Evolutionary conservation across 2,113 vertebrate species (phyloP).

Genomic region (Tapirus terrestris): DNA sequence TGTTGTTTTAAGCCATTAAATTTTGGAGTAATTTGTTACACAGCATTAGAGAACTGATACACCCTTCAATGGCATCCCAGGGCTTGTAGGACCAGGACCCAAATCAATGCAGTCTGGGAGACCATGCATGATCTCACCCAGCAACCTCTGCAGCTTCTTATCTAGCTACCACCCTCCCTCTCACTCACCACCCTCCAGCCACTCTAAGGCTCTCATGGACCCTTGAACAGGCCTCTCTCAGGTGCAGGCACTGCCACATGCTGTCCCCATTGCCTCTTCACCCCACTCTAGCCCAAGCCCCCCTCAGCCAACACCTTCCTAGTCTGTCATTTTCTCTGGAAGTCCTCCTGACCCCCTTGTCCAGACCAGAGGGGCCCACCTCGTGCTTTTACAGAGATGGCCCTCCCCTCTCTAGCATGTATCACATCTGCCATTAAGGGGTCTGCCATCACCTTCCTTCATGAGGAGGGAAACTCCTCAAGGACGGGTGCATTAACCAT

Average conservation of each 20-base stretch:
- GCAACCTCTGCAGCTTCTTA: background rate
- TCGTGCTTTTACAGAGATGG: background rate
- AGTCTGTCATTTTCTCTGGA: background rate
- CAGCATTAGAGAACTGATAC: background rate
- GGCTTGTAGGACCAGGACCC: background rate
- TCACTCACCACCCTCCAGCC: background rate
- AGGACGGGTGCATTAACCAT: background rate
- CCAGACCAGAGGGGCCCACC: background rate
- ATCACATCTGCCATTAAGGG: background rate
- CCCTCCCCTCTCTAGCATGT: background rate
- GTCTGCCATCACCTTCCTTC: background rate
- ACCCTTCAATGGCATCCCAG: background rate
- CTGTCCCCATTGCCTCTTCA: background rate
- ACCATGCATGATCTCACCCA: background rate
- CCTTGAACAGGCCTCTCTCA: background rate
- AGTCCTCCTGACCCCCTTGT: background rate
- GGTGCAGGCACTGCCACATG: background rate
- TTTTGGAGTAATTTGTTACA: background rate
- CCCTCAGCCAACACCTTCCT: background rate
- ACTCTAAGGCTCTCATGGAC: background rate
- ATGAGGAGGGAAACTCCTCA: background rate
- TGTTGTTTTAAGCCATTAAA: background rate
- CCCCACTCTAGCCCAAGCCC: background rate
- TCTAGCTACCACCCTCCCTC: background rate
- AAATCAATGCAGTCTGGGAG: background rate